Evolutionary conservation across 1,140 invertebrate genomes (phyloP).

Genomic region (Acyrthosiphon pisum): DNA sequence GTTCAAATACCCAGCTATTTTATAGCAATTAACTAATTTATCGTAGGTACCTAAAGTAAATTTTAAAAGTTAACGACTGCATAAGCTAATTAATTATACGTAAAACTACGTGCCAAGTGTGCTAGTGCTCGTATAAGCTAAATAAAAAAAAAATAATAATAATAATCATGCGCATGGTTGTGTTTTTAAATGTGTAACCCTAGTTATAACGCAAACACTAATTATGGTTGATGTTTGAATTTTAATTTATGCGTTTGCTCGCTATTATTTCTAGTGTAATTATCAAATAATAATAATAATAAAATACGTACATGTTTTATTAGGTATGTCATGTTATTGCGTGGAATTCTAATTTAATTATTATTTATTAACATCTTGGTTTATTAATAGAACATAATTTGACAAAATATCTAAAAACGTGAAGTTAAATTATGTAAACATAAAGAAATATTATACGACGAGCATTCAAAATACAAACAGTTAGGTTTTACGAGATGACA

Average conservation of each 20-base stretch:
- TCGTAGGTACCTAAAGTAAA: neutral
- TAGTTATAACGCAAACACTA: neutral
- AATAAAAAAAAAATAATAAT: conserved; percentile 38
- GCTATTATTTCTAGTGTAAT: neutral
- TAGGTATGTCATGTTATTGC: neutral
- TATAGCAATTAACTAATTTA: conserved; percentile 32
- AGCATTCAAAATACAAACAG: neutral
- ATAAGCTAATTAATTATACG: neutral
- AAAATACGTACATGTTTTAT: neutral
- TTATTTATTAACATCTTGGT: neutral
- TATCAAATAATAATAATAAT: neutral
- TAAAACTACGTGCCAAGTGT: conserved; percentile 1
- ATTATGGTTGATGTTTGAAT: conserved; percentile 14
- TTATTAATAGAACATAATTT: neutral
- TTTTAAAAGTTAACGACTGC: conserved; percentile 7
- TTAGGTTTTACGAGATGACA: neutral
- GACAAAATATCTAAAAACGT: neutral
- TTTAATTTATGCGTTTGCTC: neutral
- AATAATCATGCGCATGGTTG: neutral
- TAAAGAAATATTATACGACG: neutral
- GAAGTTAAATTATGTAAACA: neutral
- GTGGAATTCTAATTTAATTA: neutral
- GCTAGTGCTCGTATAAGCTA: neutral
- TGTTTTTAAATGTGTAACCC: conserved; percentile 17
- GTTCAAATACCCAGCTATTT: neutral